Conservation (phyloP, 2,888 invertebrate species). For the Acrobasis consociella region DNA sequence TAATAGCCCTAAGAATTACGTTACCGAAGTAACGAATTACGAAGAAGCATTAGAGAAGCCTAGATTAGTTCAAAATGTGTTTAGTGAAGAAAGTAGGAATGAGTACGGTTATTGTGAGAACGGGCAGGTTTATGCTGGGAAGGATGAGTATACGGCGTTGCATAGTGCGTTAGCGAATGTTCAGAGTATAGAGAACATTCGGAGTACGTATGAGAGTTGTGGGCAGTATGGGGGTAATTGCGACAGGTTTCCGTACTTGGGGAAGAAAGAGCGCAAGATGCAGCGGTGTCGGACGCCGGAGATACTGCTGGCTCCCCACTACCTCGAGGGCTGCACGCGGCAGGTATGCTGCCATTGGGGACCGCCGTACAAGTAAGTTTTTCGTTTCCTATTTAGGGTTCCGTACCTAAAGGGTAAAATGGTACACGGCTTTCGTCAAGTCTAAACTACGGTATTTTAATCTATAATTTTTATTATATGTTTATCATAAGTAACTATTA, state of each 20-base stretch:
- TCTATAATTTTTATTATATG: too few species aligned
- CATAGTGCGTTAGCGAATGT: conserved; percentile 58
- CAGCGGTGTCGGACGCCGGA: conserved; percentile 88
- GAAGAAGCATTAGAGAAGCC: conserved; percentile 50
- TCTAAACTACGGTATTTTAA: too few species aligned
- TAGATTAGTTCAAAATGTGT: conserved; percentile 55
- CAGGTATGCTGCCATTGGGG: conserved; percentile 79
- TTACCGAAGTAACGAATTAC: conserved; percentile 55
- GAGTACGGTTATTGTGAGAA: conserved; percentile 62
- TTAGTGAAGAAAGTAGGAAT: conserved; percentile 57
- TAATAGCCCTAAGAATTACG: conserved; percentile 66
- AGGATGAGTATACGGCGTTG: conserved; percentile 61
- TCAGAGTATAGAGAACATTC: conserved; percentile 60
- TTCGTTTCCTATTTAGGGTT: not conserved
- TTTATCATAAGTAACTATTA: too few species aligned
- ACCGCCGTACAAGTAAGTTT: conserved; percentile 62
- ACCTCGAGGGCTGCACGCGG: conserved; percentile 78
- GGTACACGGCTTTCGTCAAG: too few species aligned
- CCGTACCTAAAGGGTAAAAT: too few species aligned
- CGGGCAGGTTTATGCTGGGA: conserved; percentile 50
- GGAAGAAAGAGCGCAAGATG: conserved; percentile 70
- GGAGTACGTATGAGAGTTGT: conserved; percentile 55
- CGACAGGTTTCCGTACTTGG: conserved; percentile 75
- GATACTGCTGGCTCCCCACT: conserved; percentile 89
- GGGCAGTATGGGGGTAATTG: conserved; percentile 61